Conservation (phyloP, 2,797 vertebrate genomes). For the Babyrousa celebensis region DNA sequence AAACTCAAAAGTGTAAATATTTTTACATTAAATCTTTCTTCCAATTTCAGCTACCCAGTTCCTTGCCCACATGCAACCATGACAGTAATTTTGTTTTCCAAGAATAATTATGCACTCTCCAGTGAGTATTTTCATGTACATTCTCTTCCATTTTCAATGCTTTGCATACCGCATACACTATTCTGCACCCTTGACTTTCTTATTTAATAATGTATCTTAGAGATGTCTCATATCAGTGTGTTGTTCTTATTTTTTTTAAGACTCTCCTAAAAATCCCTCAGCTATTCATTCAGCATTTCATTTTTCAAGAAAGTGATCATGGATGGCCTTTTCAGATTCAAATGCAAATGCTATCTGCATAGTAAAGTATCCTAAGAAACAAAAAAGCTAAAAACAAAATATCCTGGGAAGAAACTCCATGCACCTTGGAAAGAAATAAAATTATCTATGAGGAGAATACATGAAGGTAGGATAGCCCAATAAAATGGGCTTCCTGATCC, state of each 20-base stretch:
- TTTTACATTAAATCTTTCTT: constrained; percentile 22
- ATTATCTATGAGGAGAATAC: not conserved
- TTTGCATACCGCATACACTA: not conserved
- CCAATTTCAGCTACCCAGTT: not conserved
- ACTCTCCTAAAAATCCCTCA: constrained; percentile 48
- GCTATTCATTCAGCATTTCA: constrained; percentile 26
- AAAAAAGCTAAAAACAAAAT: constrained; percentile 16
- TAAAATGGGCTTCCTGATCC: not conserved
- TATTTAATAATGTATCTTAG: constrained; percentile 46
- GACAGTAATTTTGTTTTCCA: constrained; percentile 35
- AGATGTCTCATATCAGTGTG: not conserved
- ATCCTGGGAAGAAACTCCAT: constrained; percentile 48
- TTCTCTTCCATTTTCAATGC: constrained; percentile 20
- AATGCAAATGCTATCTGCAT: not conserved
- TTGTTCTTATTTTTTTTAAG: constrained; percentile 4
- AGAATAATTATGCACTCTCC: not conserved
- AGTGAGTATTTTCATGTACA: not conserved
- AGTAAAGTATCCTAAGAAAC: not conserved
- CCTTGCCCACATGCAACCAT: not conserved
- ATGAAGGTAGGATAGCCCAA: not conserved
- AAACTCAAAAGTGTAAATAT: not conserved
- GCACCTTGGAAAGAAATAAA: constrained; percentile 50
- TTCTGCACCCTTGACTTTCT: constrained; percentile 31
- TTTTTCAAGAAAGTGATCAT: constrained; percentile 31
- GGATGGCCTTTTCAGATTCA: not conserved